Evolutionary conservation across 2,888 invertebrate species (phyloP), one percentile per base, ranked within the genome.

Genomic region (Entomobrya proxima): DNA sequence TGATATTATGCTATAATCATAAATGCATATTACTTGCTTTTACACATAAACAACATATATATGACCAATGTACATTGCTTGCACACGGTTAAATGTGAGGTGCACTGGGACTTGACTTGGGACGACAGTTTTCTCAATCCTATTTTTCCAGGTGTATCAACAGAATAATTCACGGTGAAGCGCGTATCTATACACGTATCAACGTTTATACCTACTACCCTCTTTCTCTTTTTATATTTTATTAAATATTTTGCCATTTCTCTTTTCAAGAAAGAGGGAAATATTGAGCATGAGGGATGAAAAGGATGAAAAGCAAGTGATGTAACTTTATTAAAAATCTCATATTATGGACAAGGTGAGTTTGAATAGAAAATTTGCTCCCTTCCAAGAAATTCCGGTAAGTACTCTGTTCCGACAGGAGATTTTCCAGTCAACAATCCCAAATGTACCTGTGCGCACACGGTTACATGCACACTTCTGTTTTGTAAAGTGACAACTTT

Each of bases 281-380:
- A 27, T 30, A 27, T 1, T 58, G 6, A 7, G 24, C 58, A 27
- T 30, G 58, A 58, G 27, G 58, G 58, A 58, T 58, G 58, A 27
- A 67, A 67, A 67, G 40, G 11, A 67, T 67, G 21, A 67, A 67
- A 67, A 21, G 35, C 32, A 18, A 61, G 5, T 61, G 67, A 27
- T 58, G 58, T 9, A 58, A 58, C 58, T 58, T 58, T 58, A 58
- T 67, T 67, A 67, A 67, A 37, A 67, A 67, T 67, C 67, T 67
- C 67, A 58, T 67, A n/a, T n/a, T n/a, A 21, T 18, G 18, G 37
- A 40, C 67, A 67, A 67, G 67, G 35, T 67, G 67, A 67, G 40
- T 67, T 67, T 37, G 67, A 37, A 24, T 21, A 67, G 18, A 35
- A 37, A 35, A 37, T 67, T 35, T 67, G 35, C 35, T 21, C n/a